These are phyloP conservation scores for Periophthalmodon schlosseri DNA, from an alignment of 2,113 vertebrate genomes.

Conservation along the genomic window DNA sequence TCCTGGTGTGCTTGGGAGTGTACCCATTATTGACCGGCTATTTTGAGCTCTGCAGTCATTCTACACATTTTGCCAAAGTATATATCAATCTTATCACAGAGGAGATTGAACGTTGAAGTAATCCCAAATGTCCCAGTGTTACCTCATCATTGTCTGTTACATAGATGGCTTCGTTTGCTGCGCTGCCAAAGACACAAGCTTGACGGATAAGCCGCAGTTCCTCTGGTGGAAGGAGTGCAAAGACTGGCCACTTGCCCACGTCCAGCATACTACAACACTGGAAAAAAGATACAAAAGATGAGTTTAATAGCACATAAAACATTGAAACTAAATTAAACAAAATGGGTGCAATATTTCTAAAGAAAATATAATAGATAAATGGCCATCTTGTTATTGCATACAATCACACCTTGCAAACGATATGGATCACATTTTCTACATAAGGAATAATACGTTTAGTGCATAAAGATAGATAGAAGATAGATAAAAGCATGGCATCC, in stretches of 20 bases:
- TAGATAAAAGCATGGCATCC: not conserved
- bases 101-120: not conserved
- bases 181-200: constrained; percentile 93
- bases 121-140: constrained; percentile 46
- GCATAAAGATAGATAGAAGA: no score
- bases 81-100: constrained; percentile 6
- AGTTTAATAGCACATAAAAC: not conserved
- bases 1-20: constrained; percentile 37
- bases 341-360: not conserved
- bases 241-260: constrained; percentile 97
- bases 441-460: no score
- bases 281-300: not conserved
- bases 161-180: constrained; percentile 94
- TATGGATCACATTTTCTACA: no score
- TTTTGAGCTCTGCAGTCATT: constrained; percentile 11
- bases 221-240: constrained; percentile 92
- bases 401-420: not conserved
- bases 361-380: not conserved
- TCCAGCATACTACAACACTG: constrained; percentile 87
- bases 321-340: not conserved
- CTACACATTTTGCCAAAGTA: constrained; percentile 6
- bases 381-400: not conserved
- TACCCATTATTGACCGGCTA: constrained; percentile 14
- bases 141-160: constrained; percentile 94
- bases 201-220: constrained; percentile 90